Evolutionary conservation across 2,888 invertebrate species (phyloP), one percentile per base, ranked within the genome.

Genomic region (Idaea straminata): DNA sequence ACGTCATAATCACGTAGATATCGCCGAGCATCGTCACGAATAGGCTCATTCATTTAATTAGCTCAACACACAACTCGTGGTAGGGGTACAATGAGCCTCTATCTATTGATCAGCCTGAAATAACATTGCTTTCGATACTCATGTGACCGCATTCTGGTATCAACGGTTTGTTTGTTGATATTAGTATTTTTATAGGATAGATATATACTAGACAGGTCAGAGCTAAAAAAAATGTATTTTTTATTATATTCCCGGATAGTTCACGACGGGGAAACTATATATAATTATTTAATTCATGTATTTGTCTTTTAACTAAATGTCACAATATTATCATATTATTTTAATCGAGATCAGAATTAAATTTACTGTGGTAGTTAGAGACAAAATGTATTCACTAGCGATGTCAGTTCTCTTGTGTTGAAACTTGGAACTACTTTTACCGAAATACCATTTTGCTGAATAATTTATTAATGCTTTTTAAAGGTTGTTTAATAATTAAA

Each of bases 371-470:
- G 25, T 25, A 25, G 1, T 25, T 25, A 25, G 10, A 13, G 0
- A 47, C 47, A 47, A 47, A 47, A 47, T 47, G 13, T 47, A 13
- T 47, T 47, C 3, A 10, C 47, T 47, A 47, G 10, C 47, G 10
- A 47, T 13, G 10, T 47, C 7, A 47, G 13, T 47, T 47, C 47
- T 47, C 47, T 47, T 47, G 25, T 61, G 59, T 60, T 67, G 59
- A 62, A 65, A 63, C 47, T 47, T 25, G 25, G 25, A 47, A 47
- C 47, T 47, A 47, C 47, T 7, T 47, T 47, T 47, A 60, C 34
- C 60, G 6, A 60, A 60, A 60, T 60, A 35, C 25, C 60, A 25
- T 6, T 35, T 35, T 34, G 59, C 13, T 35, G 25, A 47, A 57
- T 61, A 57, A 57, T 36, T 61, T n/a, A 61, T 60, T 47, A 47